These are phyloP conservation scores for Vannuccia rotundouncinata DNA, from an alignment of 2,888 invertebrate genomes.

Conservation along the genomic window DNA sequence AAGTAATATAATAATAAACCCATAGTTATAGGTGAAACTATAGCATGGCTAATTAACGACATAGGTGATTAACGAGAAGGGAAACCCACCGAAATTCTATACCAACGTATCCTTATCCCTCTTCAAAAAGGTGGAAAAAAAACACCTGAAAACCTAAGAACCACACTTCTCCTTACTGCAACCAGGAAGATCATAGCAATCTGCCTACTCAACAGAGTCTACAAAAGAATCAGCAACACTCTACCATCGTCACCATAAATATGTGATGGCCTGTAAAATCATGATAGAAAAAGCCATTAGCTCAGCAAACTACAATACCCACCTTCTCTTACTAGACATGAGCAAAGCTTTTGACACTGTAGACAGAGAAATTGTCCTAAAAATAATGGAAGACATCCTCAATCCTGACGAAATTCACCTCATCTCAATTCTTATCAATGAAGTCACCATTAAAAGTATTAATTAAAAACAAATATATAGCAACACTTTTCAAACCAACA, in stretches of 20 bases:
- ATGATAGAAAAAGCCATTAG: slow-evolving; percentile 6
- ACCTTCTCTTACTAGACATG: too few species aligned
- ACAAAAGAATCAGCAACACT: not conserved
- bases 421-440: not conserved
- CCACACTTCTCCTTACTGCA: not conserved
- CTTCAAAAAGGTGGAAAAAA: slow-evolving; percentile 7
- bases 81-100: not conserved
- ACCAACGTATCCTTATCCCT: slow-evolving; percentile 12
- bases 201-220: not conserved
- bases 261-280: not conserved
- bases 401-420: not conserved
- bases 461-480: not conserved
- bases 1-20: too few species aligned
- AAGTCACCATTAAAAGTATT: slow-evolving; percentile 4
- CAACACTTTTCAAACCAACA: not conserved
- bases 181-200: not conserved
- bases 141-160: not conserved
- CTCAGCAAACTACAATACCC: not conserved
- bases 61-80: not conserved
- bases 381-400: not conserved
- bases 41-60: slow-evolving; percentile 3
- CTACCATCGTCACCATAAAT: not conserved
- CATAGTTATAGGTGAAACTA: slow-evolving; percentile 3
- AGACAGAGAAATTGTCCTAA: not conserved
- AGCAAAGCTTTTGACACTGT: slow-evolving; percentile 6